phyloP scores from a whole-genome alignment of 2,888 invertebrate genomes.

The Euplexia lucipara region DNA sequence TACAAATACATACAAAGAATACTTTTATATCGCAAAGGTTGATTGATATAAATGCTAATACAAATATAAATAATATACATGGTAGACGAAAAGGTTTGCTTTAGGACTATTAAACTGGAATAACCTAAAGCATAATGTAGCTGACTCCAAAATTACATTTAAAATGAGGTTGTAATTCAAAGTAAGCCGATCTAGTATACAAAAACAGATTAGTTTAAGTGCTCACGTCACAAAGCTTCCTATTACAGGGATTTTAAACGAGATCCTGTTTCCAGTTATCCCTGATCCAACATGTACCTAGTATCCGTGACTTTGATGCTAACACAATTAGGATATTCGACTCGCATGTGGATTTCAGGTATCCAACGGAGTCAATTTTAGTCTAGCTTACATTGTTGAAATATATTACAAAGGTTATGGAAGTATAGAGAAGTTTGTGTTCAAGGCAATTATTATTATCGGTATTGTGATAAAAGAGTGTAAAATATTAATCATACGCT shows the following conservation, averaged over 20 bases:
- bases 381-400: not conserved
- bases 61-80: too few relatives aligned
- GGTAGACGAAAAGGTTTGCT: too few relatives aligned
- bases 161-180: constrained; percentile 13
- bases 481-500: not conserved
- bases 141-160: constrained; percentile 13
- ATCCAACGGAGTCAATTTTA: constrained; percentile 10
- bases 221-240: constrained; percentile 13
- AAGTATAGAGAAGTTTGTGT: not conserved
- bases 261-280: constrained; percentile 17
- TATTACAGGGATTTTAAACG: constrained; percentile 1
- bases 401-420: not conserved
- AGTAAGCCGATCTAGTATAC: constrained; percentile 19
- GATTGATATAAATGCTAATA: too few relatives aligned
- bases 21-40: not conserved
- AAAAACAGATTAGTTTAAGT: constrained; percentile 19
- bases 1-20: not conserved
- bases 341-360: constrained; percentile 21
- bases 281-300: constrained; percentile 23
- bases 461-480: not conserved
- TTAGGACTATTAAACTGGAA: too few relatives aligned
- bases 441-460: not conserved
- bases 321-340: constrained; percentile 28
- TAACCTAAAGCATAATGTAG: not conserved
- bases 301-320: constrained; percentile 31